phyloP scores from a whole-genome alignment of 2,888 invertebrate genomes.

The Myathropa florea region DNA sequence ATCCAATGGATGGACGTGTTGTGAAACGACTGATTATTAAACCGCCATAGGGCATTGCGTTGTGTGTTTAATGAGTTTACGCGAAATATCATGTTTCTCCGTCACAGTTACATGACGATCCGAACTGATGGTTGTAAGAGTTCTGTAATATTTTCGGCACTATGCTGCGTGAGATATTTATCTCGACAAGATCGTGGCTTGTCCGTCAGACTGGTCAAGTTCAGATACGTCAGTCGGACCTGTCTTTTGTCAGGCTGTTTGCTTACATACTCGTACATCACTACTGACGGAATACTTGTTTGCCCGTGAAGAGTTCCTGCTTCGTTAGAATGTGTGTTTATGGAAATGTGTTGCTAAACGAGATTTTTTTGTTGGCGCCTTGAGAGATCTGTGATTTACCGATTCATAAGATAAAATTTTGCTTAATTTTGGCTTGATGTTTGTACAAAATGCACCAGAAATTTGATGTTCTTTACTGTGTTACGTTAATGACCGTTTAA shows the following conservation, averaged over 20 bases:
- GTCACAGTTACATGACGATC: neutral
- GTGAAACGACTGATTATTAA: constrained; percentile 8
- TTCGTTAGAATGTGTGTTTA: neutral
- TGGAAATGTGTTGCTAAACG: neutral
- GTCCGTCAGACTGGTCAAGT: no score
- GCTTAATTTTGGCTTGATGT: no score
- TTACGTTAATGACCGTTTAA: no score
- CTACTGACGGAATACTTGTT: neutral
- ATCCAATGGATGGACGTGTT: constrained; percentile 3
- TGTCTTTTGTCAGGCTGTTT: neutral
- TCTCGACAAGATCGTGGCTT: no score
- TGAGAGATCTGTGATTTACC: no score
- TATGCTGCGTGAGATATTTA: neutral
- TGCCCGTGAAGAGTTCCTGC: neutral
- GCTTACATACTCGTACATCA: neutral
- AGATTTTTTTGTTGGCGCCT: neutral
- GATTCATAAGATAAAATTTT: no score
- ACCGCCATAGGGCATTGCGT: constrained; percentile 17
- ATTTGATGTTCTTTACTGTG: no score
- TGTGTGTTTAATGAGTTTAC: constrained; percentile 10
- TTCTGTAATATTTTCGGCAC: neutral
- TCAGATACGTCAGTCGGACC: no score
- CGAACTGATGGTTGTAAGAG: neutral
- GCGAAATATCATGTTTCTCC: neutral
- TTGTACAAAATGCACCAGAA: no score